These are phyloP conservation scores for Cyrtonyx montezumae DNA, from an alignment of 2,113 vertebrate species.

Conservation along the genomic window DNA sequence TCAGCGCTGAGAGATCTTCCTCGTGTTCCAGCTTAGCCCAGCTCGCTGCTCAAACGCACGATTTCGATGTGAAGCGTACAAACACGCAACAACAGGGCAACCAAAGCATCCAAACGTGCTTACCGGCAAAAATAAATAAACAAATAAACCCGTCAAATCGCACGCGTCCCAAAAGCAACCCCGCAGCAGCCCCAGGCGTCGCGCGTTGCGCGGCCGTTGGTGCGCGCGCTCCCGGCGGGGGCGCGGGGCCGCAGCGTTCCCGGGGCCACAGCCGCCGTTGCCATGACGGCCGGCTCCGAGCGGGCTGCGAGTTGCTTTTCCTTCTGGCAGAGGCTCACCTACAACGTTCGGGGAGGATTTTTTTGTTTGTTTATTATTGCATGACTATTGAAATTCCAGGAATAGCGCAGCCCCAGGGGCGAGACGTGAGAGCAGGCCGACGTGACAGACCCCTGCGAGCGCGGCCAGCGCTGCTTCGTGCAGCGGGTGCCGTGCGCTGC, in stretches of 20 bases:
- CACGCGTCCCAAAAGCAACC: neutral
- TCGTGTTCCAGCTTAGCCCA: neutral
- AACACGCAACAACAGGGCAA: neutral
- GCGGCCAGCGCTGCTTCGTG: neutral
- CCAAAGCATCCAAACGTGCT: neutral
- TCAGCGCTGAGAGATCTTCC: neutral
- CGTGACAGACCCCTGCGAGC: neutral
- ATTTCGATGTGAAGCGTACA: accelerated
- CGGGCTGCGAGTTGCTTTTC: neutral
- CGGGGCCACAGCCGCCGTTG: too few relatives aligned
- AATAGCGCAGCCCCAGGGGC: neutral
- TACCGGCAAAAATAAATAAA: neutral
- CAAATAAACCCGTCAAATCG: neutral
- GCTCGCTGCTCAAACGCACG: neutral
- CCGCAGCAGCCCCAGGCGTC: too few relatives aligned
- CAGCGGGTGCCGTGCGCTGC: neutral
- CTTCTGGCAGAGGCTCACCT: neutral
- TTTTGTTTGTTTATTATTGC: neutral
- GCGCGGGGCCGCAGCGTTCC: too few relatives aligned
- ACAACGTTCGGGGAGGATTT: too few relatives aligned
- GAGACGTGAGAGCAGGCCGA: neutral
- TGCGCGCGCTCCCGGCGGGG: too few relatives aligned
- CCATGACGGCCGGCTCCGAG: too few relatives aligned
- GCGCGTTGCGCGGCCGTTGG: too few relatives aligned
- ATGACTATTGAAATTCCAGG: neutral